Evolutionary conservation across 2,888 invertebrate species (phyloP).

Genomic region (Drosophila meridiana): DNA sequence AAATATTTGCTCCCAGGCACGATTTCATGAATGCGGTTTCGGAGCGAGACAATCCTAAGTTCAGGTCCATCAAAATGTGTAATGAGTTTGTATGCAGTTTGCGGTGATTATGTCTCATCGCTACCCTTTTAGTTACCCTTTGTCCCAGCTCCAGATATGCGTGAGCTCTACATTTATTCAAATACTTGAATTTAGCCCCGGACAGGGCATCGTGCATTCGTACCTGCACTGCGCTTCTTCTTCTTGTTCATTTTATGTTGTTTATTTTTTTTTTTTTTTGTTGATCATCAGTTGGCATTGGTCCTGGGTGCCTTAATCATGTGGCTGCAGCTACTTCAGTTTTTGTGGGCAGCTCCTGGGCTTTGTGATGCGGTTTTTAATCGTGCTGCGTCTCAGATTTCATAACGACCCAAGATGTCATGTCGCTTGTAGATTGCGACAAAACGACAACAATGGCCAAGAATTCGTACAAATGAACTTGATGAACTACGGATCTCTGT

Average conservation of each 20-base stretch:
- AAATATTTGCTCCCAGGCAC: slow-evolving; percentile 30
- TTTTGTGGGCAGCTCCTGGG: slow-evolving; percentile 43
- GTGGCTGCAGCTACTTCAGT: slow-evolving; percentile 30
- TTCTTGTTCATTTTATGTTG: background rate
- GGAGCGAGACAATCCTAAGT: slow-evolving; percentile 36
- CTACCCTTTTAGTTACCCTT: slow-evolving; percentile 18
- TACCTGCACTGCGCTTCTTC: background rate
- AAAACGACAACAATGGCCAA: slow-evolving; percentile 49
- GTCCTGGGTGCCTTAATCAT: slow-evolving; percentile 36
- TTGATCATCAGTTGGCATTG: slow-evolving; percentile 32
- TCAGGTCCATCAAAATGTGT: slow-evolving; percentile 44
- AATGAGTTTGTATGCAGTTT: slow-evolving; percentile 40
- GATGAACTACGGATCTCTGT: slow-evolving; percentile 24
- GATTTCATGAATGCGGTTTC: slow-evolving; percentile 52
- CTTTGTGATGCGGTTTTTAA: slow-evolving; percentile 45
- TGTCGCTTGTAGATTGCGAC: slow-evolving; percentile 51
- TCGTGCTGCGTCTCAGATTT: slow-evolving; percentile 68
- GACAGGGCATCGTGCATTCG: slow-evolving; percentile 41
- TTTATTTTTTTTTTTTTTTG: background rate
- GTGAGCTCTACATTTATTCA: slow-evolving; percentile 22
- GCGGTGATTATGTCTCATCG: slow-evolving; percentile 23
- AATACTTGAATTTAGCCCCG: slow-evolving; percentile 6
- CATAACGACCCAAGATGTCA: slow-evolving; percentile 35
- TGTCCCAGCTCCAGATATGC: slow-evolving; percentile 11
- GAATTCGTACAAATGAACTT: slow-evolving; percentile 24